Evolutionary conservation across 2,113 vertebrate species (phyloP).

Genomic region (Myotis brandtii): DNA sequence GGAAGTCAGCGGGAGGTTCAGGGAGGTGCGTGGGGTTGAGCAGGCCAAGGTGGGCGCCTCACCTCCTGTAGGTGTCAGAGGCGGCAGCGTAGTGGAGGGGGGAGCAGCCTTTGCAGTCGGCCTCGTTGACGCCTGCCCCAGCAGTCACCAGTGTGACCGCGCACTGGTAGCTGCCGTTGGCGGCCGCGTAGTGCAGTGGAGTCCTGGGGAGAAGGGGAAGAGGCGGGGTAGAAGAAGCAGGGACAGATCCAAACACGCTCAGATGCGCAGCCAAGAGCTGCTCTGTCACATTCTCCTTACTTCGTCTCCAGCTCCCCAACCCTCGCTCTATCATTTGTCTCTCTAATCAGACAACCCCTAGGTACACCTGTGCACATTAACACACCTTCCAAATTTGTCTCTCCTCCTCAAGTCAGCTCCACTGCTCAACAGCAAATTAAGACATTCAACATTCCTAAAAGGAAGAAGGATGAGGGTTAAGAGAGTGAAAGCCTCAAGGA

Average conservation of each 20-base stretch:
- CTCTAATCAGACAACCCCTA: neutral
- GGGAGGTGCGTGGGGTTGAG: neutral
- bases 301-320: neutral
- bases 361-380: accelerated
- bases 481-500: neutral
- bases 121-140: conserved; percentile 92
- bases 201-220: conserved; percentile 85
- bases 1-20: neutral
- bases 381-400: conserved; percentile 94
- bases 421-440: conserved; percentile 95
- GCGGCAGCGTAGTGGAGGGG: conserved; percentile 96
- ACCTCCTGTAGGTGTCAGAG: conserved; percentile 94
- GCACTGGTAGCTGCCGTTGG: conserved; percentile 95
- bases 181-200: conserved; percentile 95
- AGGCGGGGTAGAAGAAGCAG: neutral
- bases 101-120: conserved; percentile 94
- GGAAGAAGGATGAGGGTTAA: neutral
- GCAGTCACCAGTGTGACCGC: conserved; percentile 92
- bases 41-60: neutral
- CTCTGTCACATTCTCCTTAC: neutral
- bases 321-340: neutral
- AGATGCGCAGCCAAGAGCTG: neutral
- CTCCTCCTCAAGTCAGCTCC: conserved; percentile 92
- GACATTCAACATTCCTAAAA: conserved; percentile 94
- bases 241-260: neutral